Conservation (phyloP, 2,797 vertebrate species). For the Spheniscus humboldti region DNA sequence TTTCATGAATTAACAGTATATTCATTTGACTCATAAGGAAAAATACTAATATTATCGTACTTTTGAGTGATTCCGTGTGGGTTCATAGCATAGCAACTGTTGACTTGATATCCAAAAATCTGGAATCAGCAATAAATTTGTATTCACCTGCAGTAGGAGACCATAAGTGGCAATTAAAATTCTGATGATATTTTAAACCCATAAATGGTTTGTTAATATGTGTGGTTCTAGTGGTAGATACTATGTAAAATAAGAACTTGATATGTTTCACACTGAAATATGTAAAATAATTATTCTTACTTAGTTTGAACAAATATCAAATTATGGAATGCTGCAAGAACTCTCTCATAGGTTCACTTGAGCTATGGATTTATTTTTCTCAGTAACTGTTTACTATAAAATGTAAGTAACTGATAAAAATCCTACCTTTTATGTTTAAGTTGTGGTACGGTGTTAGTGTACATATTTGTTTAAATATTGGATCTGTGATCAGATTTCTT, state of each 20-base stretch:
- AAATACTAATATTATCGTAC: neutral
- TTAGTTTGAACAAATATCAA: neutral
- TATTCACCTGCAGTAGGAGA: neutral
- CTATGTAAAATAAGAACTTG: neutral
- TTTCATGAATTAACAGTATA: slow-evolving; percentile 45
- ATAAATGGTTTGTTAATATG: neutral
- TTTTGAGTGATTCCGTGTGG: slow-evolving; percentile 12
- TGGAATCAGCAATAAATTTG: neutral
- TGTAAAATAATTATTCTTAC: neutral
- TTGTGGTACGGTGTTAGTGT: neutral
- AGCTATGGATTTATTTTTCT: neutral
- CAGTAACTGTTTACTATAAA: neutral
- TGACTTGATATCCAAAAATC: neutral
- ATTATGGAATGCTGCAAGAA: neutral
- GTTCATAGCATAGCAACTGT: neutral
- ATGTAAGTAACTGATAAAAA: neutral
- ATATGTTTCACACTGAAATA: neutral
- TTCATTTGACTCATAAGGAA: slow-evolving; percentile 15
- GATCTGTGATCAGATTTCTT: neutral
- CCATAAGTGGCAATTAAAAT: neutral
- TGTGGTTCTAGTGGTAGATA: neutral
- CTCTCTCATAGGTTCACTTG: neutral
- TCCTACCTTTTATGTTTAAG: neutral
- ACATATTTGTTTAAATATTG: neutral
- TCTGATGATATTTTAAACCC: neutral